Evolutionary conservation across 2,797 vertebrate species (phyloP).

Genomic region (Hafferia zeledoni): DNA sequence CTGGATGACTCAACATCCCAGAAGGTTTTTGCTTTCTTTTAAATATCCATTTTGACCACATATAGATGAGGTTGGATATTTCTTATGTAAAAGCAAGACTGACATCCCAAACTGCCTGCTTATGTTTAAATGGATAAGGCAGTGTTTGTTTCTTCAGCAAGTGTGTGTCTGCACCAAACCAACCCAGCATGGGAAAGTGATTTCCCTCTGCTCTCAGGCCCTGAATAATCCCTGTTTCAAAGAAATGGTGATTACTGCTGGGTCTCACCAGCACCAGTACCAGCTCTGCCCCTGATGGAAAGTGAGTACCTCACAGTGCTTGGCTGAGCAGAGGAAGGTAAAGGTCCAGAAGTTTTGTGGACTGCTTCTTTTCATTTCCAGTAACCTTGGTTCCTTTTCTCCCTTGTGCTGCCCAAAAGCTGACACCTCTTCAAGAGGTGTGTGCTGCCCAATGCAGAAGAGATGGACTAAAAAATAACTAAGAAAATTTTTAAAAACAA

Average conservation of each 20-base stretch:
- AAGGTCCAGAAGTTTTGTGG: background rate
- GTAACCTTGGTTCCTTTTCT: background rate
- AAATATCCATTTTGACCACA: background rate
- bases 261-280: background rate
- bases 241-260: background rate
- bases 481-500: background rate
- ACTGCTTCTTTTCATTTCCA: background rate
- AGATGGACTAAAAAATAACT: background rate
- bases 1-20: background rate
- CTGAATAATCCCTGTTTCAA: background rate
- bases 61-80: background rate
- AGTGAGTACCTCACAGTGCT: background rate
- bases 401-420: background rate
- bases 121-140: background rate
- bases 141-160: background rate
- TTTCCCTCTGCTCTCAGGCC: background rate
- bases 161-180: background rate
- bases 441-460: background rate
- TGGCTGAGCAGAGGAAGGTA: background rate
- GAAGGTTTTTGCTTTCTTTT: background rate
- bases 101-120: background rate
- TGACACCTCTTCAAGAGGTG: background rate
- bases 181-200: background rate
- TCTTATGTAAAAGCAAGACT: background rate
- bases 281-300: background rate